Evolutionary conservation across 2,888 invertebrate species (phyloP).

Genomic region (Graphium colonna): DNA sequence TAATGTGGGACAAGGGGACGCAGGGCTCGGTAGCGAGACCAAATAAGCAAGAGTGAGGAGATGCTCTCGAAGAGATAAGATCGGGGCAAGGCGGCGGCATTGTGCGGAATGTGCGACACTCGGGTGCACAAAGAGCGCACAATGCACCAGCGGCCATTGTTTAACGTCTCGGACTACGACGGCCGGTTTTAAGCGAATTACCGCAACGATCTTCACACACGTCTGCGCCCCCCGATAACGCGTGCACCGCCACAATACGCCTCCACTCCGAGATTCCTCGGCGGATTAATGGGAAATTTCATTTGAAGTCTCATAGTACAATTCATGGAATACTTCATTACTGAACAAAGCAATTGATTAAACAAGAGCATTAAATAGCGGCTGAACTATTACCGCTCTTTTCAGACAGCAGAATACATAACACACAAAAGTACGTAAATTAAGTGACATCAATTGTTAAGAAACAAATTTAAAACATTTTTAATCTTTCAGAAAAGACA

Average conservation of each 20-base stretch:
- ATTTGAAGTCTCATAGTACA: no score
- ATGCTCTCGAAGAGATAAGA: conserved; percentile 35
- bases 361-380: no score
- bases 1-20: not conserved
- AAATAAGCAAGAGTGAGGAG: conserved; percentile 22
- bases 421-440: no score
- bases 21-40: conserved; percentile 6
- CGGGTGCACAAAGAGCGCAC: conserved; percentile 64
- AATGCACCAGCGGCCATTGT: conserved; percentile 62
- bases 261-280: conserved; percentile 2
- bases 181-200: conserved; percentile 55
- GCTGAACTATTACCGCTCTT: no score
- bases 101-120: conserved; percentile 53
- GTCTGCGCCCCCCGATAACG: conserved; percentile 29
- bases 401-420: no score
- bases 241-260: conserved; percentile 14
- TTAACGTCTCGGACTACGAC: conserved; percentile 56
- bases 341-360: no score
- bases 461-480: no score
- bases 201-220: conserved; percentile 39
- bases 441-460: no score
- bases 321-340: no score
- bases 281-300: conserved; percentile 10
- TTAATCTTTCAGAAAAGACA: no score
- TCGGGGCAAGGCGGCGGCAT: conserved; percentile 37